These are phyloP conservation scores for Mycalesis mineus DNA, from an alignment of 2,888 invertebrate genomes.

Conservation along the genomic window DNA sequence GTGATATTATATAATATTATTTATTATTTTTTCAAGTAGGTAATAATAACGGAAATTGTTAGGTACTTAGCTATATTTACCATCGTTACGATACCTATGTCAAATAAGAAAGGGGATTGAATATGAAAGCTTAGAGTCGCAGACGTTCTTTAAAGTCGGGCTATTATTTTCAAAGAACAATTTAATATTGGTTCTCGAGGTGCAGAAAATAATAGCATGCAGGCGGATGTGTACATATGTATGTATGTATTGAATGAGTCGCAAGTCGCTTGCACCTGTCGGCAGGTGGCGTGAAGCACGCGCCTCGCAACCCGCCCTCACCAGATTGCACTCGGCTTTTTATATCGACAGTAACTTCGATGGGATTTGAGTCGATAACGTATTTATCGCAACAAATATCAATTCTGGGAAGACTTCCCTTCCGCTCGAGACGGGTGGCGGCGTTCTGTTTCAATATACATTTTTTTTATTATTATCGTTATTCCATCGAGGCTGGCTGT, in stretches of 20 bases:
- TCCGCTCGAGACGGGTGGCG: background rate
- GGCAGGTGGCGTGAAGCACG: slow-evolving; percentile 56
- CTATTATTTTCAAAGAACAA: too few species aligned
- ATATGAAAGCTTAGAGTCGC: too few species aligned
- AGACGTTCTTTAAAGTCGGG: too few species aligned
- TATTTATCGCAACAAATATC: slow-evolving; percentile 18
- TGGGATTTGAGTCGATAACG: slow-evolving; percentile 21
- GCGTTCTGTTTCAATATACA: background rate
- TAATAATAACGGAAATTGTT: too few species aligned
- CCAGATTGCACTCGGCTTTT: slow-evolving; percentile 29
- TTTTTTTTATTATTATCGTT: background rate
- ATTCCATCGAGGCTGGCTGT: too few species aligned
- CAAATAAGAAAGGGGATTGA: too few species aligned
- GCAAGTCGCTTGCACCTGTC: slow-evolving; percentile 35
- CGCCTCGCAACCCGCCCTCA: slow-evolving; percentile 30
- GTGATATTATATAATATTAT: too few species aligned
- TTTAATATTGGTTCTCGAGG: background rate
- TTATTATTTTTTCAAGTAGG: too few species aligned
- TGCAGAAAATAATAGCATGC: background rate
- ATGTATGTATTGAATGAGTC: slow-evolving; percentile 3
- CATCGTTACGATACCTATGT: too few species aligned
- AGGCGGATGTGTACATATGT: slow-evolving; percentile 5
- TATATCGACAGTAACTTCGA: slow-evolving; percentile 32
- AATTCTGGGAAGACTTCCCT: background rate
- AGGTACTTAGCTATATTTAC: too few species aligned